A percentile compares a stretch with the other conserved stretches of the same genome.
These are phyloP conservation scores for Tanytarsus gracilentus DNA, from an alignment of 2,888 invertebrate species.

Conservation along the genomic window DNA sequence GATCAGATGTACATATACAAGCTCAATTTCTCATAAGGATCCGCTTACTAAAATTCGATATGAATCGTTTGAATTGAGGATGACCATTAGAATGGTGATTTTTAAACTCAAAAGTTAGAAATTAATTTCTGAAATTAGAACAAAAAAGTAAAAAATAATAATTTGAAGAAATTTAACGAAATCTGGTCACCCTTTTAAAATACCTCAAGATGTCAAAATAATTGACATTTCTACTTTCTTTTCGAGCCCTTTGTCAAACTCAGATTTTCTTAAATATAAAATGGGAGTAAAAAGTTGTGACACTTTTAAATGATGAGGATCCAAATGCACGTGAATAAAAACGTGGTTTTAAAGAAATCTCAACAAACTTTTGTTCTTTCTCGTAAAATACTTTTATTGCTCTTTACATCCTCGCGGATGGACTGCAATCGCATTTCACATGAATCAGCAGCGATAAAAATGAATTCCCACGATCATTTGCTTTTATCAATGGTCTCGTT, in stretches of 20 bases:
- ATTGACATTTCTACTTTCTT: slow-evolving; percentile 14
- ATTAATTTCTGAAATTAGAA: too few species aligned
- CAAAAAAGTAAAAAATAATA: too few species aligned
- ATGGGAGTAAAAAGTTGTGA: too few species aligned
- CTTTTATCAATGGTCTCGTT: background rate
- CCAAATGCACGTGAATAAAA: background rate
- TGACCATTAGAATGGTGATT: too few species aligned
- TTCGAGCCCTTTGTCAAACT: too few species aligned
- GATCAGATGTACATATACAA: slow-evolving; percentile 1
- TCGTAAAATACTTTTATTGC: background rate
- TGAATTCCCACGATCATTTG: slow-evolving; percentile 3
- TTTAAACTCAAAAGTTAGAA: too few species aligned
- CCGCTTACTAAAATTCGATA: background rate
- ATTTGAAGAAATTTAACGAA: too few species aligned
- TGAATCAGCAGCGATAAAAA: background rate
- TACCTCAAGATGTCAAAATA: slow-evolving; percentile 20
- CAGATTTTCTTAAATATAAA: too few species aligned
- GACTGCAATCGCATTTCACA: background rate
- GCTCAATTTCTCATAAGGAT: background rate
- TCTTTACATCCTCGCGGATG: too few species aligned
- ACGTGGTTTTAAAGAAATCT: background rate
- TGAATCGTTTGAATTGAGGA: too few species aligned
- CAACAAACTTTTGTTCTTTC: background rate
- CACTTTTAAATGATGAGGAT: background rate
- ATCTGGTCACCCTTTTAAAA: too few species aligned